Conservation (phyloP, 2,888 invertebrate genomes). For the Drosophila austrosaltans region DNA sequence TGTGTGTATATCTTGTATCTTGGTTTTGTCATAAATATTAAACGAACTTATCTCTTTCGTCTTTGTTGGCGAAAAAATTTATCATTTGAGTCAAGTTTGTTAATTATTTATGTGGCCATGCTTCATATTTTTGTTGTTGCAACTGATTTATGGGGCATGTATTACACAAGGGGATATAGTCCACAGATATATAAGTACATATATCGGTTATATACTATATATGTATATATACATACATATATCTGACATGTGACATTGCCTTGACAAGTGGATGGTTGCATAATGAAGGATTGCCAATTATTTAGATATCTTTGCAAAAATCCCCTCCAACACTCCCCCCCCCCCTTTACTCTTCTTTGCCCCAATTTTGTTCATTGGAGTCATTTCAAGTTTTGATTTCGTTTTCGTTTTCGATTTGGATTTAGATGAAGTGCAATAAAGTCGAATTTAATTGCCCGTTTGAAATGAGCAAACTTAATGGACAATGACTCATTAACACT, state of each 20-base stretch:
- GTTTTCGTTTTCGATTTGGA: constrained; percentile 36
- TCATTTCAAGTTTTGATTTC: constrained; percentile 44
- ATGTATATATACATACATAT: background rate
- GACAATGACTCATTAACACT: constrained; percentile 82
- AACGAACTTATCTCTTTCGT: constrained; percentile 82
- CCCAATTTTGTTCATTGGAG: background rate
- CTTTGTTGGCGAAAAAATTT: constrained; percentile 73
- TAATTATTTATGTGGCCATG: constrained; percentile 83
- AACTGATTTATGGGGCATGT: constrained; percentile 63
- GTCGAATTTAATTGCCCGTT: constrained; percentile 78
- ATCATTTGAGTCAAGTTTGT: constrained; percentile 81
- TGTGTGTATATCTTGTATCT: constrained; percentile 29
- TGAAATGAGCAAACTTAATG: constrained; percentile 78
- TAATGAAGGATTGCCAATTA: constrained; percentile 30
- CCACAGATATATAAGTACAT: constrained; percentile 18
- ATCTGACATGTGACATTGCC: constrained; percentile 40
- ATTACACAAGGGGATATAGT: constrained; percentile 22
- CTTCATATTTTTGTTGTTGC: constrained; percentile 60
- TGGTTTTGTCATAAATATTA: constrained; percentile 83
- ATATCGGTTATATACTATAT: background rate
- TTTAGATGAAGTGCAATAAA: constrained; percentile 78
- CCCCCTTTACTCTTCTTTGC: background rate
- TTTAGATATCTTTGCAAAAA: constrained; percentile 8
- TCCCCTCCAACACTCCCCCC: background rate
- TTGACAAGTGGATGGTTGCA: constrained; percentile 33